Conservation (phyloP, 2,113 vertebrate genomes). For the Centropus bengalensis region DNA sequence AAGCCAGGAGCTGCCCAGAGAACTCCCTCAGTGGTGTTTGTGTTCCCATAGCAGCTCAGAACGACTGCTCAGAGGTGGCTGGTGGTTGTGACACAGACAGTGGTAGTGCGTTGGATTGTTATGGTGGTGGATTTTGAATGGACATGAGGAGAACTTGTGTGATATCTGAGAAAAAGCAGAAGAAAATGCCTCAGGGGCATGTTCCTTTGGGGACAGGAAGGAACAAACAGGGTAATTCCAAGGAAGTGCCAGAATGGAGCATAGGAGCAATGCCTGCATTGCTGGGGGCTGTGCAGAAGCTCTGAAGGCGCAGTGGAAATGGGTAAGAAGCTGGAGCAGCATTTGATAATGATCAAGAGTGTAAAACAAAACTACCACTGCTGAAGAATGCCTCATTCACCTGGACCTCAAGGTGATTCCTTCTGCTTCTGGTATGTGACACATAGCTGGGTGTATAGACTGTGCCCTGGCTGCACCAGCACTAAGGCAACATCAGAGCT, state of each 20-base stretch:
- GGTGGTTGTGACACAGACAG: background rate
- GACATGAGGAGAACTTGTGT: background rate
- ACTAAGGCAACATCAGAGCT: background rate
- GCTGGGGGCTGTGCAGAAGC: background rate
- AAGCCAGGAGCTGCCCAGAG: background rate
- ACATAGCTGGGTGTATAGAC: background rate
- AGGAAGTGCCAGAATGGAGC: background rate
- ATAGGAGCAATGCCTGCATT: background rate
- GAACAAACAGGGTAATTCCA: background rate
- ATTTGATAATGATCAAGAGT: background rate
- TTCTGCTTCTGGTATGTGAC: background rate
- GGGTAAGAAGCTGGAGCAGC: background rate
- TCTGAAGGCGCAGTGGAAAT: background rate
- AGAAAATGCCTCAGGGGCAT: background rate
- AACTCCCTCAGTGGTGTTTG: background rate
- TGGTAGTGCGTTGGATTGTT: background rate
- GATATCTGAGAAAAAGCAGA: background rate
- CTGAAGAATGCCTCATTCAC: background rate
- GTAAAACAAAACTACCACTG: background rate
- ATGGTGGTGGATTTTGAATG: background rate
- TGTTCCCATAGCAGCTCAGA: background rate
- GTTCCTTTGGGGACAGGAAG: background rate
- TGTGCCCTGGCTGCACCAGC: background rate
- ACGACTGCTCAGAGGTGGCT: background rate
- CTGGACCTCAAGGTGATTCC: background rate